These are phyloP conservation scores for Epinephelus cyanopodus DNA, from an alignment of 2,113 vertebrate species.

Conservation along the genomic window DNA sequence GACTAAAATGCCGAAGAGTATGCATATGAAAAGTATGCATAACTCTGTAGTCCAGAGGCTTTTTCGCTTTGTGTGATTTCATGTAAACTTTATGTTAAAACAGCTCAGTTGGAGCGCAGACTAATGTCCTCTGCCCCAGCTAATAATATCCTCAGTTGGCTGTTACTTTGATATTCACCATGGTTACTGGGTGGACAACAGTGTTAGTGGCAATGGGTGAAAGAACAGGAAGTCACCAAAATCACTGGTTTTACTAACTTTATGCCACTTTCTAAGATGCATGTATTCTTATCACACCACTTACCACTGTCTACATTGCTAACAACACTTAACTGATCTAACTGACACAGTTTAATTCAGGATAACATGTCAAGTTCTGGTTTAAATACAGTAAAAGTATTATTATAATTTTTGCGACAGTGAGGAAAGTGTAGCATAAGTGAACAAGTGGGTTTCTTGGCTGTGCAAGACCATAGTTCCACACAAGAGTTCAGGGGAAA, in stretches of 20 bases:
- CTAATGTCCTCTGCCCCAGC: too few species aligned
- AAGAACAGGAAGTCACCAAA: background rate
- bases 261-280: background rate
- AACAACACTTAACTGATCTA: background rate
- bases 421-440: background rate
- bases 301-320: background rate
- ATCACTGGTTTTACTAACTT: background rate
- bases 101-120: too few species aligned
- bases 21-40: background rate
- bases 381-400: background rate
- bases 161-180: background rate
- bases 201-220: background rate
- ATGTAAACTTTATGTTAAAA: background rate
- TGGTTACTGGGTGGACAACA: background rate
- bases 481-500: background rate
- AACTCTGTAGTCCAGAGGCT: background rate
- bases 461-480: too few species aligned
- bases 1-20: background rate
- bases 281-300: background rate
- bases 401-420: background rate
- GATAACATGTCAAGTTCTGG: background rate
- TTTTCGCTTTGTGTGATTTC: background rate
- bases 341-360: background rate
- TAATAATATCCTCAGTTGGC: background rate
- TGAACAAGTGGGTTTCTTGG: background rate